Base-by-base conservation (phyloP, 2,888 invertebrate genomes). In the Drosophila buzzatii region DNA sequence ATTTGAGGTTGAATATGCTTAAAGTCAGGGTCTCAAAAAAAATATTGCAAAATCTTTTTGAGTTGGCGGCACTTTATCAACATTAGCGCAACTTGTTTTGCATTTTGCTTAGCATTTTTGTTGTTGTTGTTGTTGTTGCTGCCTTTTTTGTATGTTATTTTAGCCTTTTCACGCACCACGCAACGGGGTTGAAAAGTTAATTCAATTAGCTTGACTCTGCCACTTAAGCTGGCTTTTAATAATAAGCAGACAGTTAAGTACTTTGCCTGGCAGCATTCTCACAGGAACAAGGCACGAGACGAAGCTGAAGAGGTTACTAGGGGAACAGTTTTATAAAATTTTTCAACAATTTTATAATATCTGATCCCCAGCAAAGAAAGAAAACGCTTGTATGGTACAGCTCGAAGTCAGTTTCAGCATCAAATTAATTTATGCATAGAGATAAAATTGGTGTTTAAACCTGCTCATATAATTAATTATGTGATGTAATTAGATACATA, bases 161-260 rank as follows among this genome's bases (percentile, higher is more conserved):
- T 76, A 73, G 76, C 81, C 76, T 81, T 87, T 87, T 82, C 76
- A 77, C 85, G 88, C 85, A 79, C 71, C 85, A 73, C 73, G 82
- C 82, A 67, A 80, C 76, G 70, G 74, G 85, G 76, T 79, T 76
- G 73, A 81, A 79, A 82, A 83, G 85, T 81, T 85, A 85, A 85
- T 85, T 85, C 85, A 85, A 85, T 85, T 85, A 87, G 83, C 88
- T 83, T 85, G 85, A 88, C 88, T 85, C 83, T 88, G 86, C 83
- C 85, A 88, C 85, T 85, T 85, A 85, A 85, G 85, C 85, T 81
- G 83, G 81, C 88, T 85, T 88, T 85, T 85, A 85, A 87, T 85
- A 85, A 85, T 79, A 85, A 85, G 83, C 83, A 85, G 84, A 85
- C 84, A 70, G 82, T 81, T 82, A 87, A 87, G 82, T 87, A 85